A percentile compares a stretch with the other conserved stretches of the same genome.
phyloP scores from a whole-genome alignment of 2,888 invertebrate species.

The Cenopis cana region DNA sequence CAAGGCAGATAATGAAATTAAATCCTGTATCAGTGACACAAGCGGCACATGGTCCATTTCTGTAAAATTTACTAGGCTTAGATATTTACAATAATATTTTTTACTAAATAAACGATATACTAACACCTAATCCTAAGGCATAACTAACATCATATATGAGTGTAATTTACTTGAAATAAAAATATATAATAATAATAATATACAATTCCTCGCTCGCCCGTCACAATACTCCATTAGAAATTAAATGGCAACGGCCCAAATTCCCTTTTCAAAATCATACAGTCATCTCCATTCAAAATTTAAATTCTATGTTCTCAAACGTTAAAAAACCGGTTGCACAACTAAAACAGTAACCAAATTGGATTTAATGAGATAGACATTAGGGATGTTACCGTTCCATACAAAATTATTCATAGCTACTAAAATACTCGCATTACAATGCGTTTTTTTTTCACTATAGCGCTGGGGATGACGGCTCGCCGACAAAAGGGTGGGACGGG shows the following conservation, averaged over 20 bases:
- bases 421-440: conserved; percentile 81
- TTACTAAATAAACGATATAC: not conserved
- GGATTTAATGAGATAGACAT: conserved; percentile 83
- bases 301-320: conserved; percentile 16
- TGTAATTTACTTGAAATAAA: no score
- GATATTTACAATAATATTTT: not conserved
- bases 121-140: no score
- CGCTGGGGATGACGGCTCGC: conserved; percentile 79
- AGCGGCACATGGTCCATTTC: no score
- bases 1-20: no score
- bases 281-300: conserved; percentile 19
- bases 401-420: conserved; percentile 84
- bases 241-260: no score
- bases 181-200: no score
- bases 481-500: conserved; percentile 84
- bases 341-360: conserved; percentile 78
- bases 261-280: not conserved
- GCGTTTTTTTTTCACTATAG: conserved; percentile 65
- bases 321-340: conserved; percentile 56
- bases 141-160: no score
- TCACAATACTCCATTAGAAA: not conserved
- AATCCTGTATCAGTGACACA: no score
- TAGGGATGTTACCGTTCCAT: conserved; percentile 79
- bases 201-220: no score
- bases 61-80: not conserved